A percentile compares a stretch with the other conserved stretches of the same genome.
Conservation (phyloP, 2,797 vertebrate species). For the Artibeus lituratus region DNA sequence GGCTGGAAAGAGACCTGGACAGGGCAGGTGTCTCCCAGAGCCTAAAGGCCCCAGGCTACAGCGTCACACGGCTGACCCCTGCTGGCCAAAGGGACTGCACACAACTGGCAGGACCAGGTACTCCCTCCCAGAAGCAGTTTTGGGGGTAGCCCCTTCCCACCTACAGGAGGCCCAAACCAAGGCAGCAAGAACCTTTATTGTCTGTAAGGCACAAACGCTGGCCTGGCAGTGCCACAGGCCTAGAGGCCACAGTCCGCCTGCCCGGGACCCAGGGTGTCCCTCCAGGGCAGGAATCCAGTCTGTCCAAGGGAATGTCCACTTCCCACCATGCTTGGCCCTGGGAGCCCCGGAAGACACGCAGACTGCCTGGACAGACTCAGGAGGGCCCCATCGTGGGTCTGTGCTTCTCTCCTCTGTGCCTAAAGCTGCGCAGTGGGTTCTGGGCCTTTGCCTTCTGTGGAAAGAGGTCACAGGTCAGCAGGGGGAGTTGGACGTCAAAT, state of each 20-base stretch:
- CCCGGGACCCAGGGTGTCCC: not conserved
- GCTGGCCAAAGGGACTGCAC: not conserved
- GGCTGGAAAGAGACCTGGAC: not conserved
- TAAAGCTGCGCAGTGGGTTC: constrained; percentile 91
- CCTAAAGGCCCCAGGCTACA: not conserved
- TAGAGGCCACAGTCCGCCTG: not conserved
- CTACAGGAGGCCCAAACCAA: not conserved
- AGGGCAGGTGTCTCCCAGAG: not conserved
- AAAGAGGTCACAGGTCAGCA: not conserved
- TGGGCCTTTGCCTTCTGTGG: constrained; percentile 78
- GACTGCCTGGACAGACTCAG: constrained; percentile 22
- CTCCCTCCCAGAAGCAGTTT: not conserved
- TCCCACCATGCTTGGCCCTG: not conserved
- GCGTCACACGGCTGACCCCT: not conserved
- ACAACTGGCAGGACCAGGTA: not conserved
- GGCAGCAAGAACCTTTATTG: constrained; percentile 20
- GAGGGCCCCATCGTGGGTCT: constrained; percentile 46
- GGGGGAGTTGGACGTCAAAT: rapidly evolving
- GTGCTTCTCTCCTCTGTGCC: constrained; percentile 76
- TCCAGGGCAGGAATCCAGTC: not conserved
- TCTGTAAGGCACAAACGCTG: not conserved
- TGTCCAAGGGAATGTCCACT: not conserved
- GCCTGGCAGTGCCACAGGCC: not conserved
- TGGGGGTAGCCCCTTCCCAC: not conserved
- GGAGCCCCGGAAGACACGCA: not conserved